A percentile compares a stretch with the other conserved stretches of the same genome.
These are phyloP conservation scores for Drosophila birchii DNA, from an alignment of 2,888 invertebrate species.

Conservation along the genomic window DNA sequence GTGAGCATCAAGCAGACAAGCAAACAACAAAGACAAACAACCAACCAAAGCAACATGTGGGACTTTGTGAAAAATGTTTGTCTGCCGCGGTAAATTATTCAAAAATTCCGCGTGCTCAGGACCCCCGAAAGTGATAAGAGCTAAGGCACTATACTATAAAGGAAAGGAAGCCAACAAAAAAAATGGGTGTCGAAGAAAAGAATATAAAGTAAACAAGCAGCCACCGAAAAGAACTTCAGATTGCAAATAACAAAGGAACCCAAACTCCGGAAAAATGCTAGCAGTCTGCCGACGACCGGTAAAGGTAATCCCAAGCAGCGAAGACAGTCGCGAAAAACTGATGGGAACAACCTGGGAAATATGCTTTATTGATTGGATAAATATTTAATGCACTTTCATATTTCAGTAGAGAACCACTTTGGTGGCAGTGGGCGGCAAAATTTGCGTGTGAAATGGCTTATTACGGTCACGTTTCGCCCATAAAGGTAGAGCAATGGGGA, in stretches of 20 bases:
- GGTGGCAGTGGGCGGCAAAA: slow-evolving; percentile 2
- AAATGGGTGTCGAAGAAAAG: slow-evolving; percentile 22
- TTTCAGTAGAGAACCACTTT: slow-evolving; percentile 19
- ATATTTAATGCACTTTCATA: slow-evolving; percentile 54
- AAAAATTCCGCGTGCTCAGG: slow-evolving; percentile 39
- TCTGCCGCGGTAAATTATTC: slow-evolving; percentile 62
- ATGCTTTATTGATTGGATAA: slow-evolving; percentile 72
- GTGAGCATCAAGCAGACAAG: slow-evolving; percentile 24
- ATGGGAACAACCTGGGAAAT: slow-evolving; percentile 27
- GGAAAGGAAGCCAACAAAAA: slow-evolving; percentile 22
- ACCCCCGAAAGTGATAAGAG: slow-evolving; percentile 31
- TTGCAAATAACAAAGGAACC: slow-evolving; percentile 24
- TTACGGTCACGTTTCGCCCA: slow-evolving; percentile 70
- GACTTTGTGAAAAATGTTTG: slow-evolving; percentile 47
- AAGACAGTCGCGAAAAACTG: slow-evolving; percentile 3
- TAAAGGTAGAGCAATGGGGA: slow-evolving; percentile 60
- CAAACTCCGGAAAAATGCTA: slow-evolving; percentile 9
- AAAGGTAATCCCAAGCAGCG: slow-evolving; percentile 6
- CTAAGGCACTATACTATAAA: slow-evolving; percentile 18
- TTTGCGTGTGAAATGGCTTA: slow-evolving; percentile 66
- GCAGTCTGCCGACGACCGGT: slow-evolving; percentile 4
- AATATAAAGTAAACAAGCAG: slow-evolving; percentile 19
- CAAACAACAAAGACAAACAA: slow-evolving; percentile 22
- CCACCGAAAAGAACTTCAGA: slow-evolving; percentile 31
- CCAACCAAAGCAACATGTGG: slow-evolving; percentile 16